Evolutionary conservation across 2,113 vertebrate genomes (phyloP), one percentile per base, ranked within the genome.

Genomic region (Seriola quinqueradiata): DNA sequence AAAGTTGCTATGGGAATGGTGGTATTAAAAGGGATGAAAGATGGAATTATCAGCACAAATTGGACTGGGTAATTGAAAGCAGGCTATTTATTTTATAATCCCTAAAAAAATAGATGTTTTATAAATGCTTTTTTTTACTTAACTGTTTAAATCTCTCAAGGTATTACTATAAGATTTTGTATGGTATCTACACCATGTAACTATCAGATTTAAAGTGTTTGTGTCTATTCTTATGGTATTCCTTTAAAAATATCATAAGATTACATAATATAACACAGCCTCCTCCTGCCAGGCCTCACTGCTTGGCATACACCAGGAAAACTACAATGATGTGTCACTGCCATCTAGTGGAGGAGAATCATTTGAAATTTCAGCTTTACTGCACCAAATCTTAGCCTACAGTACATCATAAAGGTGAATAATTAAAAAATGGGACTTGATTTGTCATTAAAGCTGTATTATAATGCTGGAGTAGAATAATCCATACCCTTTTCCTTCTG

Each of bases 1-100:
- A 72, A 89, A 87, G 89, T 88, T 92, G 86, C 92, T 79, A 89
- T 88, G 90, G 88, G 67, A 91, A 90, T 81, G 63, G 57, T 79
- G 9, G 71, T 83, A 82, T 91, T 82, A 68, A 72, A 83, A 70
- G 32, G 76, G 84, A 81, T 73, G 77, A 81, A 76, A 60, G 54
- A 77, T 64, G 66, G 84, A 82, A 68, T 82, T 81, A 82, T 85
- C 36, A 74, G 71, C 79, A 70, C 81, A 72, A 8, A 73, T 83
- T 82, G 75, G 78, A 73, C 21, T 28, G 34, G 19, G 34, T 8
- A 21, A 13, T 42, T 54, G 36, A 74, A 68, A 73, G 71, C 64
- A 71, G 65, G 60, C n/a, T 70, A 64, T 17, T 58, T 46, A 10
- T 70, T 64, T 69, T 64, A 6, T 72, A 52, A 75, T 67, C 36